Base-by-base conservation (phyloP, 1,140 invertebrate species). In the Macrobrachium rosenbergii region DNA sequence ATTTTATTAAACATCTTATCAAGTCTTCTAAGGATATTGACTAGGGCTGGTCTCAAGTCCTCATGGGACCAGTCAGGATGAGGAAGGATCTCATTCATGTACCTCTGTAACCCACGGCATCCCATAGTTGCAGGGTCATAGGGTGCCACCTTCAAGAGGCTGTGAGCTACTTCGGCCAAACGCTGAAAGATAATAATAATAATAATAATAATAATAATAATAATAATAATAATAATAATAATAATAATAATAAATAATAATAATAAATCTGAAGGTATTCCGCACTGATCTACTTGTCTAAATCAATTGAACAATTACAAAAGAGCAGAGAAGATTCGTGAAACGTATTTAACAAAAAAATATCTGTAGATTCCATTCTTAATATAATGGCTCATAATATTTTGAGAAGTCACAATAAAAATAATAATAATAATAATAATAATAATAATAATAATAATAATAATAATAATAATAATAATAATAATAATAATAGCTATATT, bases 1-100 rank as follows among this genome's bases (percentile, higher is more conserved):
- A 99, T 98, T 93, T 99, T 99, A 58, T 95, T 94, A 91, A 99
- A 99, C 0, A 99, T 98, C 92, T 99, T 98, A 91, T 99, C 99
- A 2, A 99, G 93, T 88, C 99, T 93, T 37, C 98, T 93, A 5
- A 99, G 92, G 87, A 99, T 97, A 88, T 97, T 96, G 52, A 97
- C 97, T 1, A 99, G 93, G 0, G 98, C 96, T 21, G 98, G 98
- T 90, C 97, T 92, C 91, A 99, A 94, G 0, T 97, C 95, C 91
- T 99, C 98, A 90, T 98, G 97, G 0, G 97, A 96, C 99, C 98
- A 99, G 91, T 99, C 98, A 0, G 97, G 98, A 2, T 96, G 96
- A 0, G 99, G 98, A 72, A 99, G 92, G 88, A 99, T 95, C 90
- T 97, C 95, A 87, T 95, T 96, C 97, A 99, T 99, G 91, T 99